Evolutionary conservation across 2,888 invertebrate species (phyloP), one percentile per base, ranked within the genome.

Genomic region (Scaptomyza flava): DNA sequence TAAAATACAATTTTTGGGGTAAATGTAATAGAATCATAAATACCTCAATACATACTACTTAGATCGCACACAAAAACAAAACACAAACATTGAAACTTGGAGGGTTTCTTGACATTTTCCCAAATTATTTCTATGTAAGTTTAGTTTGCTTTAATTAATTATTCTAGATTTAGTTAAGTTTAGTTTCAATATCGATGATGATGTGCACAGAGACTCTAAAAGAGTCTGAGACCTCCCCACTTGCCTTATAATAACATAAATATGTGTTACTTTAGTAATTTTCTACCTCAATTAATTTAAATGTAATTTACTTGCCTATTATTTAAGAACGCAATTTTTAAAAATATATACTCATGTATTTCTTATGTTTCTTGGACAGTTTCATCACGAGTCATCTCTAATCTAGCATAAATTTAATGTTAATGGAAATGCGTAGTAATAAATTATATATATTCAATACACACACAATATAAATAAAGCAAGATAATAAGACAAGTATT

Each of bases 211-310:
- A 73, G 66, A 79, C 70, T 87, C 85, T 86, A 66, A 68, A 87
- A 86, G 85, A 87, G 85, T 83, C 27, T 64, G 51, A 68, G 71
- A 34, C 41, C 41, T 51, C 67, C 56, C 75, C 68, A 84, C 87
- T 85, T 85, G 84, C 84, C 84, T 85, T 85, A 83, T 85, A 83
- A 81, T 58, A 76, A 74, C 77, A 77, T 76, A 69, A 66, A 75
- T 79, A 81, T 87, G 87, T 84, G 87, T 84, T 87, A 86, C 68
- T 87, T 87, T 85, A 87, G 86, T 87, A 87, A 85, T 85, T 79
- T 77, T 87, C 88, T 86, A 86, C 85, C 85, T 86, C 85, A 86
- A 72, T 75, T 81, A 75, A 79, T 81, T 87, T 84, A 86, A 79
- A 58, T 79, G 81, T 84, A 79, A 72, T 84, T 81, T 82, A 80